phyloP scores from a whole-genome alignment of 2,113 vertebrate genomes.

The Fulica atra region DNA sequence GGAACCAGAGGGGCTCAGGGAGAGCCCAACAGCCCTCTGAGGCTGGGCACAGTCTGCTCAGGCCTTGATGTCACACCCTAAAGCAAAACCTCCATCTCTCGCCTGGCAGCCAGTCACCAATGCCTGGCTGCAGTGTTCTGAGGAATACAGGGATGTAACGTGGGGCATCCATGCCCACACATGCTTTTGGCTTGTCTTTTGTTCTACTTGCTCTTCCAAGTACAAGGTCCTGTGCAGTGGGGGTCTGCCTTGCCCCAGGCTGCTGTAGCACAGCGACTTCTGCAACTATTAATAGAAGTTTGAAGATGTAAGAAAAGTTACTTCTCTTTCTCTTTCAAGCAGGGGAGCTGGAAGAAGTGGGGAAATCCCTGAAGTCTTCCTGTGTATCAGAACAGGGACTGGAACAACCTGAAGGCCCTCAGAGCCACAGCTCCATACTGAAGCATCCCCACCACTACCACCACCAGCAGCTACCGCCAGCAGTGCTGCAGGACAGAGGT shows the following conservation, averaged over 20 bases:
- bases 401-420: background rate
- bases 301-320: constrained; percentile 31
- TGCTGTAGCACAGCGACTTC: background rate
- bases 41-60: background rate
- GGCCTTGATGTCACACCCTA: background rate
- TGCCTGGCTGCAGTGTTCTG: background rate
- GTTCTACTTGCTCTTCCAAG: background rate
- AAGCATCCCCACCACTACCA: background rate
- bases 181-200: background rate
- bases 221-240: background rate
- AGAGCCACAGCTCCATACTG: background rate
- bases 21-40: background rate
- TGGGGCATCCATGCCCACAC: background rate
- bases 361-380: background rate
- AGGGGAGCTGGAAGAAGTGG: background rate
- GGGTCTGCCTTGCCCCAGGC: background rate
- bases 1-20: background rate
- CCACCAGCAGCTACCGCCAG: background rate
- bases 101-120: background rate
- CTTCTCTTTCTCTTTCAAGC: constrained; percentile 23
- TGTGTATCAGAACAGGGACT: background rate
- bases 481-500: background rate
- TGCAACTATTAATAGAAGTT: constrained; percentile 38
- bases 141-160: background rate
- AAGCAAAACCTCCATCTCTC: background rate